Evolutionary conservation across 1,140 invertebrate genomes (phyloP).

Genomic region (Bombus affinis): DNA sequence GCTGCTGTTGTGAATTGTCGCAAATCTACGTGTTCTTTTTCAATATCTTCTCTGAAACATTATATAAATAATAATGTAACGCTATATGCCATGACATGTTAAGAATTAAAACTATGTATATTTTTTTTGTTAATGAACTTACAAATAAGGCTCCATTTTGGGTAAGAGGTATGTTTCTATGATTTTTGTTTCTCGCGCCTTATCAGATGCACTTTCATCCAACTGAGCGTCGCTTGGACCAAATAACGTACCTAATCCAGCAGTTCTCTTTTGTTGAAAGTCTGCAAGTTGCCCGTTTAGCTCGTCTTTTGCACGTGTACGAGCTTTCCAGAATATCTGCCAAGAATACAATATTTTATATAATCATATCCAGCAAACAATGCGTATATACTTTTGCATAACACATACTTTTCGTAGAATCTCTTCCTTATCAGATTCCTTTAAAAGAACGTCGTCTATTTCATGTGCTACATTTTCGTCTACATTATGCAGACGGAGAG

Average conservation of each 20-base stretch:
- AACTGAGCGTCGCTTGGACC: constrained; percentile 93
- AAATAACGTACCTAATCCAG: constrained; percentile 95
- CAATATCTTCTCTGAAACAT: constrained; percentile 86
- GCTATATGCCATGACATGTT: neutral
- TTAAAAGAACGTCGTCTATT: constrained; percentile 92
- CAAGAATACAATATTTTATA: constrained; percentile 42
- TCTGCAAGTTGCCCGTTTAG: constrained; percentile 93
- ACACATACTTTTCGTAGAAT: constrained; percentile 89
- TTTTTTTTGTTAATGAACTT: constrained; percentile 73
- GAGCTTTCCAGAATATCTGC: constrained; percentile 92
- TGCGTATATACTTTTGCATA: neutral
- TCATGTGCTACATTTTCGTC: constrained; percentile 94
- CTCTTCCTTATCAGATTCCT: constrained; percentile 94
- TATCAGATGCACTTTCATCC: constrained; percentile 91
- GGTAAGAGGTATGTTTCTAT: constrained; percentile 89
- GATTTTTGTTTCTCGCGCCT: constrained; percentile 89
- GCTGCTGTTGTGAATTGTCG: constrained; percentile 88
- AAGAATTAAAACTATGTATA: constrained; percentile 21
- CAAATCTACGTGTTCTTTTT: constrained; percentile 87
- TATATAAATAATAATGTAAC: constrained; percentile 10
- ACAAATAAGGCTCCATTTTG: constrained; percentile 88
- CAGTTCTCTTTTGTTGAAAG: constrained; percentile 94
- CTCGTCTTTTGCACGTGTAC: constrained; percentile 92
- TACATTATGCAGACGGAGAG: constrained; percentile 91
- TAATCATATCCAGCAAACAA: neutral